Percentiles rank a stretch among this genome's conserved stretches.
Conservation (phyloP, 1,140 invertebrate species). For the Notospermus geniculatus region DNA sequence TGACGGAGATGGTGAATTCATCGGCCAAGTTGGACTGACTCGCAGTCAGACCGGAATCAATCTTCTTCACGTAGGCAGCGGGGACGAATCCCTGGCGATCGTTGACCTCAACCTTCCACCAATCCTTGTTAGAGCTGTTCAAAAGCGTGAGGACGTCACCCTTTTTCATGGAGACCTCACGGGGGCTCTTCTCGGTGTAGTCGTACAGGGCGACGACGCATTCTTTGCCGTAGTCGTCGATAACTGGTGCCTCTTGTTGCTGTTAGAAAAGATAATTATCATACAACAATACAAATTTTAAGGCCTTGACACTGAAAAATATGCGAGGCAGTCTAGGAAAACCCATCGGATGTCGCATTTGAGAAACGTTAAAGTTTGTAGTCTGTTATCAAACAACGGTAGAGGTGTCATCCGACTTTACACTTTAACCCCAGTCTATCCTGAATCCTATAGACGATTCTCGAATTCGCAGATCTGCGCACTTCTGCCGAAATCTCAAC, state of each 20-base stretch:
- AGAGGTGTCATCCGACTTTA: too few relatives aligned
- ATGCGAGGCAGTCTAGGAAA: too few relatives aligned
- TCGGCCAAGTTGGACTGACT: conserved; percentile 88
- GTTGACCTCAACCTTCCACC: conserved; percentile 99
- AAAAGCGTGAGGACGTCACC: conserved; percentile 94
- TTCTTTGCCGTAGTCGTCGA: conserved; percentile 83
- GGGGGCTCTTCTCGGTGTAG: conserved; percentile 96
- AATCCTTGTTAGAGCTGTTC: conserved; percentile 99
- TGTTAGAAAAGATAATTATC: conserved; percentile 19
- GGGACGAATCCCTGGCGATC: conserved; percentile 93
- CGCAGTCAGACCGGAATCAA: conserved; percentile 87
- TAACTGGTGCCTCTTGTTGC: conserved; percentile 94
- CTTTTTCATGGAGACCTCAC: conserved; percentile 99
- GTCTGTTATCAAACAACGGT: conserved; percentile 1
- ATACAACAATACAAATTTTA: too few relatives aligned
- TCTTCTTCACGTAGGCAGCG: conserved; percentile 98
- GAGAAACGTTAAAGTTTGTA: too few relatives aligned
- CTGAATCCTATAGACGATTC: too few relatives aligned
- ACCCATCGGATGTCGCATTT: too few relatives aligned
- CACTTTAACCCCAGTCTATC: too few relatives aligned
- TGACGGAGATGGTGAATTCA: conserved; percentile 79
- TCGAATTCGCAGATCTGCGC: too few relatives aligned
- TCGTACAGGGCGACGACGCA: conserved; percentile 97
- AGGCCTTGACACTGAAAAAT: too few relatives aligned
- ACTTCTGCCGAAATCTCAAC: too few relatives aligned